Base-by-base conservation (phyloP, 2,888 invertebrate species). In the Pomacea canaliculata region DNA sequence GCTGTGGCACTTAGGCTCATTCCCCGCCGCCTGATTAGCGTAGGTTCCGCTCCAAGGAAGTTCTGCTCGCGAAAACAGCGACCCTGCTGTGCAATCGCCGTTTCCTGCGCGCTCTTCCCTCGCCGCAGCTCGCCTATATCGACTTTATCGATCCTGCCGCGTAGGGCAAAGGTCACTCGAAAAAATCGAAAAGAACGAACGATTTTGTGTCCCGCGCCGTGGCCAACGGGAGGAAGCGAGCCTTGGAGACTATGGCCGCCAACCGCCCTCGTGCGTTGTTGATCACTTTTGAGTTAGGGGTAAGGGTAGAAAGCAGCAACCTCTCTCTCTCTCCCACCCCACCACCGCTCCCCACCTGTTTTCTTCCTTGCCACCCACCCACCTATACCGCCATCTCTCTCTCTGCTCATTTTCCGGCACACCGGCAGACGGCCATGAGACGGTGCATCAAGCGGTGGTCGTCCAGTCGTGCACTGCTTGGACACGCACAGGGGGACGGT, bases 141-240 rank as follows among this genome's bases (percentile, higher is more conserved):
- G 73, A 68, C 73, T 66, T 73, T 59, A 73, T 73, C 73, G 73
- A 73, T 73, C 56, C 67, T 56, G 73, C 73, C 73, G 56, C 59
- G 19, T 46, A 46, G 73, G 73, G 73, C 60, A 73, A 68, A 73
- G 73, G 66, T 73, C 73, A 73, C n/a, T 48, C 51, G 46, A 73
- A 73, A 73, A 73, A 73, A 73, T 73, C 73, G 73, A 73, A 73
- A 66, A 18, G 27, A 51, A 63, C 72, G 63, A 73, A 72, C 72
- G 62, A 72, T 62, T 60, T 62, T 72, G 51, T 65, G 65, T 23
- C 60, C 62, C 62, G 46, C 19, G 63, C 49, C 65, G 62, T 49
- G 8, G 51, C 48, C 23, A 67, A 37, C 27, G 67, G 16, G 9
- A 56, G 23, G 23, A 23, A 23, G 23, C 23, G 56, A 51, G 37